phyloP scores from a whole-genome alignment of 1,140 invertebrate genomes.

The Trichonephila inaurata region DNA sequence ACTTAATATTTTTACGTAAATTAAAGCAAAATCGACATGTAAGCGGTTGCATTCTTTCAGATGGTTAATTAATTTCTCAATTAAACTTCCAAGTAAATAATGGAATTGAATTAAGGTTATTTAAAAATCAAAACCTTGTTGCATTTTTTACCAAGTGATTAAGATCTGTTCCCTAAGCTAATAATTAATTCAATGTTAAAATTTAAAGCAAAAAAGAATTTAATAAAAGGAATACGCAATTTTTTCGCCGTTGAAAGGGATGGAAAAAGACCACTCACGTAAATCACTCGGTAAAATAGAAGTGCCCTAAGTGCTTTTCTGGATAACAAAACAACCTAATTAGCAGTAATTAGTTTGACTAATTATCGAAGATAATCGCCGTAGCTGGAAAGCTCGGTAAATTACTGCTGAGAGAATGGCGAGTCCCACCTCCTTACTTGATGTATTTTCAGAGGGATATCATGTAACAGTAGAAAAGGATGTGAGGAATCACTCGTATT shows the following conservation, averaged over 20 bases:
- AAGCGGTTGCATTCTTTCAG: background rate
- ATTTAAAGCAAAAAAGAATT: background rate
- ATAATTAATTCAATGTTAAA: background rate
- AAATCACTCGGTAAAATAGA: background rate
- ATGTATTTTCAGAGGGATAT: constrained; percentile 17
- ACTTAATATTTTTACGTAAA: no score
- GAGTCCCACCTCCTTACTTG: background rate
- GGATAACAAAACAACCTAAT: constrained; percentile 57
- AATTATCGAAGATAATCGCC: constrained; percentile 46
- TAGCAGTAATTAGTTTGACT: constrained; percentile 60
- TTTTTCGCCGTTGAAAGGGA: background rate
- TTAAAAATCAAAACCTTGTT: background rate
- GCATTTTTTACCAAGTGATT: background rate
- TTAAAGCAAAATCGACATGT: no score
- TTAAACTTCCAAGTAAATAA: background rate
- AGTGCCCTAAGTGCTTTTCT: constrained; percentile 38
- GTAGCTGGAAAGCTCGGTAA: constrained; percentile 32
- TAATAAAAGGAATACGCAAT: background rate
- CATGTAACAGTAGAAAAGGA: background rate
- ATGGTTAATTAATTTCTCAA: background rate
- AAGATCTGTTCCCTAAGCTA: background rate
- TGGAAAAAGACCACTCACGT: background rate
- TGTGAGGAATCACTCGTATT: constrained; percentile 21
- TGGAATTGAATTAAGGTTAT: background rate
- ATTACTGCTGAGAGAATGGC: background rate